Conservation (phyloP, 2,797 vertebrate genomes). For the Acrocephalus scirpaceus region DNA sequence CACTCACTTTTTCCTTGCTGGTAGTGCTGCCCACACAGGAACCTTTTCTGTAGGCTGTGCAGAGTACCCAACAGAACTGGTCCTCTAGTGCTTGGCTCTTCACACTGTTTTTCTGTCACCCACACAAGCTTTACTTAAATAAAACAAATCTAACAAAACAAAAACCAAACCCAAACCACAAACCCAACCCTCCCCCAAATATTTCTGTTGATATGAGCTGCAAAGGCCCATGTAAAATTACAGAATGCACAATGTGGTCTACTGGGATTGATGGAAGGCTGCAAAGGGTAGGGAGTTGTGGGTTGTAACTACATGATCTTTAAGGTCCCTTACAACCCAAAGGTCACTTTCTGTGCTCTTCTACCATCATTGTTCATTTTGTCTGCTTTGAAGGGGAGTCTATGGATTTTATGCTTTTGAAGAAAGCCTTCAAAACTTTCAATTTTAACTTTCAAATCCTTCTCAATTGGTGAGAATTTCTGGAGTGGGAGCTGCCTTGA, state of each 20-base stretch:
- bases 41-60: not conserved
- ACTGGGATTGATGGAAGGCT: not conserved
- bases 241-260: not conserved
- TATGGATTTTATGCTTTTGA: not conserved
- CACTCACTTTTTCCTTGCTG: not conserved
- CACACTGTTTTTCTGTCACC: not conserved
- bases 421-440: not conserved
- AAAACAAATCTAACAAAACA: not conserved
- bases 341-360: accelerated
- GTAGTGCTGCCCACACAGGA: not conserved
- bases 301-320: not conserved
- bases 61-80: not conserved
- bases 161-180: not conserved
- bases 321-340: not conserved
- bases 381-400: not conserved
- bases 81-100: not conserved
- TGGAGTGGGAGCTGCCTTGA: not conserved
- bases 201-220: not conserved
- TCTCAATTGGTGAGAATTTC: not conserved
- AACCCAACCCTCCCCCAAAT: not conserved
- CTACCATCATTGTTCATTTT: not conserved
- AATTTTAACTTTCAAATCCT: not conserved
- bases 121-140: not conserved
- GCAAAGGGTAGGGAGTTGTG: not conserved
- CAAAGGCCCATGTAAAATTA: not conserved